Evolutionary conservation across 2,888 invertebrate genomes (phyloP).

Genomic region (Mongoloraphidia duomilia): DNA sequence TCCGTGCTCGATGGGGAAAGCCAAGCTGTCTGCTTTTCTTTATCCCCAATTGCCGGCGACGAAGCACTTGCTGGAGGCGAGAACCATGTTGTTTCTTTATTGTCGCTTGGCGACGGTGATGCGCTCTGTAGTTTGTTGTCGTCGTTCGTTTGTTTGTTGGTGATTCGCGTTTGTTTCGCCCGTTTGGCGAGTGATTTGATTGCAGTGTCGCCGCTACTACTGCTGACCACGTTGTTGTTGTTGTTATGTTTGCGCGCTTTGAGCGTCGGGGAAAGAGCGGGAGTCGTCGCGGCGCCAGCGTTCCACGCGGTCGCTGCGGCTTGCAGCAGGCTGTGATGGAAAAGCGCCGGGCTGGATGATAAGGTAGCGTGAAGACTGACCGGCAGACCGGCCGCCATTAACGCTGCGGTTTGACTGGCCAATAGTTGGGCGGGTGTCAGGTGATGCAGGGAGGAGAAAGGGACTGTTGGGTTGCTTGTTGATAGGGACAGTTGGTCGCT

Average conservation of each 20-base stretch:
- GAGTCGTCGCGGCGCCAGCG: no score
- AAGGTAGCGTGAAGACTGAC: constrained; percentile 38
- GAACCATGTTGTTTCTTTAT: no score
- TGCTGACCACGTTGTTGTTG: constrained; percentile 32
- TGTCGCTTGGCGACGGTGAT: no score
- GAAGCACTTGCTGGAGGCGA: no score
- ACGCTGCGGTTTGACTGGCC: constrained; percentile 29
- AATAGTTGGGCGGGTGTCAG: constrained; percentile 35
- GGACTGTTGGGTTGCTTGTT: constrained; percentile 35
- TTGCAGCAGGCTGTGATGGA: constrained; percentile 45
- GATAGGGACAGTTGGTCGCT: constrained; percentile 44
- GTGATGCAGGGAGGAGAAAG: constrained; percentile 35
- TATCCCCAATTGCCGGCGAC: no score
- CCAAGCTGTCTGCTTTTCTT: no score
- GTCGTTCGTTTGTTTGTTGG: constrained; percentile 35
- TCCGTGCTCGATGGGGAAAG: constrained; percentile 19
- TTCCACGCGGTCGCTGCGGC: constrained; percentile 19
- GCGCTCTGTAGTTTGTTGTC: constrained; percentile 18
- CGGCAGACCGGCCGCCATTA: constrained; percentile 39
- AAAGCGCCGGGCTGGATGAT: constrained; percentile 41
- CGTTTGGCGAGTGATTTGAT: constrained; percentile 27
- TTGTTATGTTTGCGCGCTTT: constrained; percentile 25
- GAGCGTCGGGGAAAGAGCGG: constrained; percentile 24
- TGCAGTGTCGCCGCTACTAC: constrained; percentile 28
- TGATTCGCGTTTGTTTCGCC: constrained; percentile 33